Conservation (phyloP, 2,888 invertebrate genomes). For the Agrochola lota region DNA sequence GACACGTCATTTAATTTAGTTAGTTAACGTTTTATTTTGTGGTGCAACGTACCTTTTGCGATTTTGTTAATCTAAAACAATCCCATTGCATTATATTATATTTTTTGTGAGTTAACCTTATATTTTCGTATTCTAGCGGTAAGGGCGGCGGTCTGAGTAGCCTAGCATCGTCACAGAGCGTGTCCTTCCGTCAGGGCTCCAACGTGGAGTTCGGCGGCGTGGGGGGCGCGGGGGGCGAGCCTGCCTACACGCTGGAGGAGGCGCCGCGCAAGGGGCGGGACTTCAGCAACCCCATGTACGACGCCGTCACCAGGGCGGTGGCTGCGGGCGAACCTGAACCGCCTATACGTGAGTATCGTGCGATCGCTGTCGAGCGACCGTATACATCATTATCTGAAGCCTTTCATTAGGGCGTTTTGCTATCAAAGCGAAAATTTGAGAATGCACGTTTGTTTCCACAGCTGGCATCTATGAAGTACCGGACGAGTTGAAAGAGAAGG, state of each 20-base stretch:
- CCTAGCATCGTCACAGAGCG: conserved; percentile 96
- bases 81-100: too few relatives aligned
- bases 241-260: conserved; percentile 94
- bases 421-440: not conserved
- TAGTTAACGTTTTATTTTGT: not conserved
- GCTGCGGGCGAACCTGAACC: conserved; percentile 79
- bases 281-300: conserved; percentile 99
- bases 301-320: conserved; percentile 94
- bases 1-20: not conserved
- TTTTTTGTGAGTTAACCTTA: not conserved
- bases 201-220: conserved; percentile 96
- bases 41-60: not conserved
- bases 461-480: conserved; percentile 95
- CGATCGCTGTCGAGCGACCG: too few relatives aligned
- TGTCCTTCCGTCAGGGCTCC: conserved; percentile 97
- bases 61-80: not conserved
- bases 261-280: conserved; percentile 94
- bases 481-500: conserved; percentile 93
- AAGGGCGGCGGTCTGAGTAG: conserved; percentile 95
- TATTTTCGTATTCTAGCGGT: conserved; percentile 88
- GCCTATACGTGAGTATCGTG: conserved; percentile 79
- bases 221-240: conserved; percentile 91
- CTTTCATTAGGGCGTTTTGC: not conserved
- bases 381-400: not conserved
- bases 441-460: conserved; percentile 61